phyloP scores from a whole-genome alignment of 92 coral and sea anemone species.

The Bergia sp. region DNA sequence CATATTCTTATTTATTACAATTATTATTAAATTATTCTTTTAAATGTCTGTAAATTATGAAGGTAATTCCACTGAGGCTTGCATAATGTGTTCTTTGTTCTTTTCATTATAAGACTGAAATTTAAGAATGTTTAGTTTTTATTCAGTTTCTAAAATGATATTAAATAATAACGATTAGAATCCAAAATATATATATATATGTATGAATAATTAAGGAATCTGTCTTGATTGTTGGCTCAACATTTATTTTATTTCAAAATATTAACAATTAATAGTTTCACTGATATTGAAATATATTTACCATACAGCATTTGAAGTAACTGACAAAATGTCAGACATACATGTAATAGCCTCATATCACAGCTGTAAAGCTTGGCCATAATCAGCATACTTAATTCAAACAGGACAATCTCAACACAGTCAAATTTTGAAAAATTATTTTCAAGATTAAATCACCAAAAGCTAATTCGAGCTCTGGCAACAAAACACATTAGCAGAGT shows the following conservation, averaged over 20 bases:
- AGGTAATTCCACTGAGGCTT: too few relatives aligned
- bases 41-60: too few relatives aligned
- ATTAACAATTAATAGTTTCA: too few relatives aligned
- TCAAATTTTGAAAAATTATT: neutral
- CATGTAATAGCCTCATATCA: neutral
- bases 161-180: neutral
- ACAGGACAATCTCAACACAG: neutral
- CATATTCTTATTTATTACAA: neutral
- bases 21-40: neutral
- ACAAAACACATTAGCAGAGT: neutral
- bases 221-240: neutral
- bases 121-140: neutral
- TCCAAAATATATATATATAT: neutral
- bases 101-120: neutral
- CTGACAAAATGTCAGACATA: neutral
- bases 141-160: neutral
- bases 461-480: neutral
- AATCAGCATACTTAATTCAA: neutral
- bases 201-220: slow-evolving; percentile 1
- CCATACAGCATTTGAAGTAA: neutral
- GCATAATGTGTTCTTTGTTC: too few relatives aligned
- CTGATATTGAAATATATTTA: neutral
- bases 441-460: neutral
- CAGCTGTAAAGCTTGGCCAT: neutral
- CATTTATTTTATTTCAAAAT: too few relatives aligned